Evolutionary conservation across 2,113 vertebrate genomes (phyloP), one percentile per base, ranked within the genome.

Genomic region (Mirounga angustirostris): DNA sequence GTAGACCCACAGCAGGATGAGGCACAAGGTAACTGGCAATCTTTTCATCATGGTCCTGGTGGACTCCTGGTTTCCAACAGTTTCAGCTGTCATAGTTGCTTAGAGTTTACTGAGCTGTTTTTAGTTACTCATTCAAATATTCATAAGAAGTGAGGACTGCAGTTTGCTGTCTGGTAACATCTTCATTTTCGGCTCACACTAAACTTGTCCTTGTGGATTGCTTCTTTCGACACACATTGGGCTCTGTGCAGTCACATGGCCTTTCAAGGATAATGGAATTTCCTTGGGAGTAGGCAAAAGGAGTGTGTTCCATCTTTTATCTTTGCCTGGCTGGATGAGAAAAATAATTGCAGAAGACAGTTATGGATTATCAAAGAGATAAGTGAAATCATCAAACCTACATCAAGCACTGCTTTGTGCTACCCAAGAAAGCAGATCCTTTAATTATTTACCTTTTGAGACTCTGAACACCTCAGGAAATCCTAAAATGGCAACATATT

Each of bases 101-200:
- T 99, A 99, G 98, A 99, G 99, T 97, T 97, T 99, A 99, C 98
- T 11, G 98, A 98, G 99, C 99, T 99, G 99, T 99, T 99, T 99
- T 99, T 99, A 99, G 99, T 99, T 98, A 98, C 98, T 97, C 98
- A 98, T 99, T 99, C 98, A 99, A 99, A 99, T 99, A 99, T 99
- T 99, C 99, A 99, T 99, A 98, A 99, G 98, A 98, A 98, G 95
- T 9, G 59, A 98, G 98, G 97, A 96, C 97, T 98, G 98, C 98
- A 98, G 99, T 99, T 99, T 98, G 98, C 99, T 99, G 97, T 99
- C 98, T 99, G 98, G 98, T 99, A 99, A 99, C 99, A 99, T 99
- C 98, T 99, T 99, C 98, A 99, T 99, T 99, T 99, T 98, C 97
- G 84, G 98, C 98, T 99, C 98, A 85, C 96, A 98, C 98, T 91